Percentiles rank a stretch among this genome's conserved stretches.
Evolutionary conservation across 2,888 invertebrate genomes (phyloP).

Genomic region (Labia minor): DNA sequence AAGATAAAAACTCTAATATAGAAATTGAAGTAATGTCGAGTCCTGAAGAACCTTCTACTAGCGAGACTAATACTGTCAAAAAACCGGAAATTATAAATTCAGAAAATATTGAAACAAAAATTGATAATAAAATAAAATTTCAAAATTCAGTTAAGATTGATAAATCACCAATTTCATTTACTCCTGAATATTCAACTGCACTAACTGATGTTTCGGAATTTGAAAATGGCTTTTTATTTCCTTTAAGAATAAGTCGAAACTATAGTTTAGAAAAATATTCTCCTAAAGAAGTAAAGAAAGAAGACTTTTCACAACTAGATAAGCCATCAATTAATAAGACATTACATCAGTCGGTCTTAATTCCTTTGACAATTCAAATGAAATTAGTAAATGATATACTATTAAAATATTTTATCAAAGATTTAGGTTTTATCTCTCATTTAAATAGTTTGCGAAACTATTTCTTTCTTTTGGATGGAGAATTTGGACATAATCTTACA

Average conservation of each 20-base stretch:
- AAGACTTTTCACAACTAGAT: background rate
- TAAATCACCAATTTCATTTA: too few species aligned
- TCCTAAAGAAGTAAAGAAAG: background rate
- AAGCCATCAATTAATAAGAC: constrained; percentile 32
- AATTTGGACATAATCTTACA: constrained; percentile 62
- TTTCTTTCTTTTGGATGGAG: constrained; percentile 68
- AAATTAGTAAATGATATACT: constrained; percentile 61
- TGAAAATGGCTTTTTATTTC: background rate
- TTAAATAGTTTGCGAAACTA: constrained; percentile 62
- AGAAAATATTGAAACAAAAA: too few species aligned
- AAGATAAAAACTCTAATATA: background rate
- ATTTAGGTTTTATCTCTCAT: constrained; percentile 57
- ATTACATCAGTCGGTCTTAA: constrained; percentile 53
- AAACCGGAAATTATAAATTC: too few species aligned
- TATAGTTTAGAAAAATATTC: background rate
- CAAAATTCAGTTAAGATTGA: too few species aligned
- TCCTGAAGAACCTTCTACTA: background rate
- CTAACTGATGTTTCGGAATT: background rate
- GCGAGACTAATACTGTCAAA: too few species aligned
- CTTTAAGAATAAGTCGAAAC: background rate
- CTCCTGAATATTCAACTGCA: background rate
- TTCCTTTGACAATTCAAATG: constrained; percentile 57
- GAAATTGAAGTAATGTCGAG: background rate
- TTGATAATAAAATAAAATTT: too few species aligned
- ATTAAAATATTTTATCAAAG: constrained; percentile 54